Evolutionary conservation across 2,888 invertebrate species (phyloP), one percentile per base, ranked within the genome.

Genomic region (Chrysodeixis includens): DNA sequence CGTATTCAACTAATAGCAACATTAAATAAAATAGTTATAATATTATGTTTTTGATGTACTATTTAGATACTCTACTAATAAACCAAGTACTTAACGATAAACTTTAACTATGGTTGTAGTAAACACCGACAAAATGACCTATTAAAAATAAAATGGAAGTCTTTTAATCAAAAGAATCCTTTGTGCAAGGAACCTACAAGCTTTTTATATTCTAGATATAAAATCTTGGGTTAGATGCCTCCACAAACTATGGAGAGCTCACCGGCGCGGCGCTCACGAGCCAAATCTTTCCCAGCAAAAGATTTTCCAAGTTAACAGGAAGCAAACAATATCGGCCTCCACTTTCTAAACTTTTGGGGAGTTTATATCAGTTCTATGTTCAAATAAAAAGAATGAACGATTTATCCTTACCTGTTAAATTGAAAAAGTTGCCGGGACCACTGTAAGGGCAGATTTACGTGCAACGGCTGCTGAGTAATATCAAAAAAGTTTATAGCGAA

Each of bases 321-420:
- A 89, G 87, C 88, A 90, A 91, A 90, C 90, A 90, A 91, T 90
- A 90, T 89, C 82, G 82, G 81, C 79, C 83, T 82, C 85, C 80
- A 83, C 81, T 81, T 86, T 83, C 85, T 83, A 82, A 93, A 92
- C 84, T 92, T 92, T 88, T 85, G 81, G 82, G 86, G 89, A 93
- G 91, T 93, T 92, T 93, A 92, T 93, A 92, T 93, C 90, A 92
- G 92, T 92, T 93, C 92, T 91, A 91, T 93, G 93, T 92, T 92
- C 92, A 92, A 93, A 93, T 94, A 94, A 93, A 93, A 93, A 94
- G 93, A 93, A 92, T 92, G 91, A 93, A 93, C 93, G 93, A 93
- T 94, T 94, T 95, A 94, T 94, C 92, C 93, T 92, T 93, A 94
- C 93, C 93, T 93, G 94, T 95, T 94, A 94, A 95, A 95, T 95